Conservation (phyloP, 2,888 invertebrate species). For the Stenolophus ochropezus region DNA sequence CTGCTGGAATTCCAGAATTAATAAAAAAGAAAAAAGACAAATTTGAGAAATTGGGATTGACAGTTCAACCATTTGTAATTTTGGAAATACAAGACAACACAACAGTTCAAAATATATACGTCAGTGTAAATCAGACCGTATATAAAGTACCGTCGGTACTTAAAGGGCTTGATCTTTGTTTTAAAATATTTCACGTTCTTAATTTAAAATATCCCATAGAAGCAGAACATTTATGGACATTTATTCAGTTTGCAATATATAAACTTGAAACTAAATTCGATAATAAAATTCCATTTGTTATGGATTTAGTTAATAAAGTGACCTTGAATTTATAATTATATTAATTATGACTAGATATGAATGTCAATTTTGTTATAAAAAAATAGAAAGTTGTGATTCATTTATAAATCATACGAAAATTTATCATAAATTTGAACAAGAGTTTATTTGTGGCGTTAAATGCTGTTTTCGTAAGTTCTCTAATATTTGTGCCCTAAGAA, state of each 20-base stretch:
- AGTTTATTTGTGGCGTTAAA: not conserved
- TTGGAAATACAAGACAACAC: not conserved
- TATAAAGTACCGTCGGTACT: not conserved
- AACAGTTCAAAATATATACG: not conserved
- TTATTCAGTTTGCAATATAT: not conserved
- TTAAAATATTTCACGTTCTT: not conserved
- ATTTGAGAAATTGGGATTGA: not conserved
- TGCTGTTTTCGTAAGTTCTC: not conserved
- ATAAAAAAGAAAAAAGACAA: not conserved
- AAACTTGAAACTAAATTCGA: not conserved
- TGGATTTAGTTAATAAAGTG: not conserved
- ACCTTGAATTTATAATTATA: not conserved
- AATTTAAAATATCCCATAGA: not conserved
- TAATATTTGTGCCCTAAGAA: not conserved
- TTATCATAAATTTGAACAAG: not conserved
- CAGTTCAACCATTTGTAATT: slow-evolving; percentile 7
- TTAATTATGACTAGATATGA: not conserved
- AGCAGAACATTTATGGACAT: not conserved
- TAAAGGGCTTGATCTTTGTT: not conserved
- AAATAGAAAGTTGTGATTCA: not conserved
- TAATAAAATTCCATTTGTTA: not conserved
- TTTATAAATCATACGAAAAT: not conserved
- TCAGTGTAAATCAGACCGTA: not conserved
- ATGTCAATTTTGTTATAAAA: not conserved
- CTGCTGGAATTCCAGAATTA: not conserved